Conservation (phyloP, 2,797 vertebrate genomes). For the Pangasius macronema region DNA sequence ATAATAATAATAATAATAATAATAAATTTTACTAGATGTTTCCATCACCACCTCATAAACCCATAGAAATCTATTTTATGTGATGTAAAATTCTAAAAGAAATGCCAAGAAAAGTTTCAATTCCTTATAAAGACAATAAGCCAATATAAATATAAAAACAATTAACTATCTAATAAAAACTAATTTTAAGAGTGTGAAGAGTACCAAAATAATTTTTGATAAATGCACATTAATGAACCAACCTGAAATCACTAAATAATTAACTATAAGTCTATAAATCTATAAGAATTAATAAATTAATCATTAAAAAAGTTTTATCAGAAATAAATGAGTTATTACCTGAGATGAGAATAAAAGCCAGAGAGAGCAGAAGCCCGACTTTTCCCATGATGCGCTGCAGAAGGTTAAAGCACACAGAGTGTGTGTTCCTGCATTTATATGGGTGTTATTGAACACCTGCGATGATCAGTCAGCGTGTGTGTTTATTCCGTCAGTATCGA, state of each 20-base stretch:
- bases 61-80: background rate
- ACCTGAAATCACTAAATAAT: background rate
- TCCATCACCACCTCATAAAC: background rate
- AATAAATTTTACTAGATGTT: background rate
- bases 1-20: background rate
- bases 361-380: conserved; percentile 47
- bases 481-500: conserved; percentile 56
- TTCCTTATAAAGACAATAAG: background rate
- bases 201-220: background rate
- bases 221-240: background rate
- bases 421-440: background rate
- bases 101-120: background rate
- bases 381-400: conserved; percentile 59
- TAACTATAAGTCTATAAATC: background rate
- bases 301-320: background rate
- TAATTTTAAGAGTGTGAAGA: background rate
- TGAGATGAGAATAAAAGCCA: conserved; percentile 64
- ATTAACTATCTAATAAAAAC: background rate
- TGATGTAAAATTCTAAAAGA: background rate
- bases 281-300: background rate
- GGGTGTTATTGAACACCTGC: conserved; percentile 71
- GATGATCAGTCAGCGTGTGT: conserved; percentile 64
- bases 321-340: conserved; percentile 63
- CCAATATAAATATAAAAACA: background rate
- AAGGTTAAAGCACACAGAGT: background rate